Percentiles rank a stretch among this genome's conserved stretches.
These are phyloP conservation scores for Diorhabda sublineata DNA, from an alignment of 1,140 invertebrate genomes.

Conservation along the genomic window DNA sequence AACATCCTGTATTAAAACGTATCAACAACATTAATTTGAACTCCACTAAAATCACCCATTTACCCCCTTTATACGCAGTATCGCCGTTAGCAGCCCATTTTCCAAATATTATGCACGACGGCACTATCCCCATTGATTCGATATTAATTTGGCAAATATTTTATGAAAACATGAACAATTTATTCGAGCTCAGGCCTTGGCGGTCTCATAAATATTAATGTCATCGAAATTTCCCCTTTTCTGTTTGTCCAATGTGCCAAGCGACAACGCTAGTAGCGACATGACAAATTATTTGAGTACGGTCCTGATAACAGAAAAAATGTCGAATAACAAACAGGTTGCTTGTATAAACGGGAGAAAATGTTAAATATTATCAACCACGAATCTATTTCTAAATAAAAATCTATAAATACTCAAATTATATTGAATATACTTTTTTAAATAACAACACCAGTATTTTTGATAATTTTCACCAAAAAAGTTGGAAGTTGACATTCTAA, in stretches of 20 bases:
- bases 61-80: slow-evolving; percentile 15
- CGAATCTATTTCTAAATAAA: too few species aligned
- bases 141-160: slow-evolving; percentile 45
- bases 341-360: too few species aligned
- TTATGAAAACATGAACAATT: slow-evolving; percentile 44
- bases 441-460: too few species aligned
- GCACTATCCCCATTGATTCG: slow-evolving; percentile 39
- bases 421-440: too few species aligned
- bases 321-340: too few species aligned
- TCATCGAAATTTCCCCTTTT: slow-evolving; percentile 36
- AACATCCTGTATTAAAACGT: neutral
- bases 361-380: too few species aligned
- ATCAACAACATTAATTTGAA: neutral
- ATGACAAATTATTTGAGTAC: slow-evolving; percentile 8
- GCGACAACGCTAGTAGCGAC: slow-evolving; percentile 24
- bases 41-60: neutral
- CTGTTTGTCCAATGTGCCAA: slow-evolving; percentile 37
- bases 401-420: too few species aligned
- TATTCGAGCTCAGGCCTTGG: slow-evolving; percentile 41
- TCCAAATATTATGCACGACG: slow-evolving; percentile 40
- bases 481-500: too few species aligned
- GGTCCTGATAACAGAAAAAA: neutral
- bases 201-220: slow-evolving; percentile 44
- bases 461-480: too few species aligned
- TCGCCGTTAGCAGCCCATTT: slow-evolving; percentile 31